Percentiles rank a stretch among this genome's conserved stretches.
Evolutionary conservation across 2,888 invertebrate species (phyloP).

Genomic region (Steromphala cineraria): DNA sequence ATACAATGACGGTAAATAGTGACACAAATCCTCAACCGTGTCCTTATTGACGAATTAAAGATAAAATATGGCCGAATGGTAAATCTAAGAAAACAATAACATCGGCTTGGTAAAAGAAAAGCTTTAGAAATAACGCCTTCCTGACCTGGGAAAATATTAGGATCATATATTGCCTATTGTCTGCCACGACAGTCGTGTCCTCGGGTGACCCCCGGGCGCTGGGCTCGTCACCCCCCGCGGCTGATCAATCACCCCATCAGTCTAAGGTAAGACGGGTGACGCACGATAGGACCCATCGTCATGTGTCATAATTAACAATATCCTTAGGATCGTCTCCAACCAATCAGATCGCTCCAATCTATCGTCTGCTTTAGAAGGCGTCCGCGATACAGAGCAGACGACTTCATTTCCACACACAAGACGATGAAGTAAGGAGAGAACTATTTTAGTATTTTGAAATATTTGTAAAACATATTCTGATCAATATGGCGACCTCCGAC

Average conservation of each 20-base stretch:
- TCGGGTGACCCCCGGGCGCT: too few relatives aligned
- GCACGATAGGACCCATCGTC: background rate
- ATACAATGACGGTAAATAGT: too few relatives aligned
- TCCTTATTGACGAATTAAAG: too few relatives aligned
- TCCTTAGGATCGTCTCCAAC: background rate
- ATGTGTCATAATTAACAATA: background rate
- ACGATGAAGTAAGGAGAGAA: background rate
- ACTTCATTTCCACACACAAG: background rate
- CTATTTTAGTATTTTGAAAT: background rate
- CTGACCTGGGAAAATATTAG: too few relatives aligned
- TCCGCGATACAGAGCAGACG: background rate
- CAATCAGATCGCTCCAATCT: background rate
- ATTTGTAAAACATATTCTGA: background rate
- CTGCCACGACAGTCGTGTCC: too few relatives aligned
- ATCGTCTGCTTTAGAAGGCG: background rate
- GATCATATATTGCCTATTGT: too few relatives aligned
- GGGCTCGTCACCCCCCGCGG: too few relatives aligned
- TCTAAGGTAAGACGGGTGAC: background rate
- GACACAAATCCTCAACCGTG: too few relatives aligned
- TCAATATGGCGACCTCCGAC: slow-evolving; percentile 22
- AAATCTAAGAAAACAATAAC: too few relatives aligned
- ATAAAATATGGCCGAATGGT: too few relatives aligned
- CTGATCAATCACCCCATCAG: background rate
- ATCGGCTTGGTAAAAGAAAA: too few relatives aligned
- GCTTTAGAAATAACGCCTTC: too few relatives aligned